Percentiles rank a stretch among this genome's conserved stretches.
These are phyloP conservation scores for Drosophila paulistorum DNA, from an alignment of 1,140 invertebrate genomes.

Conservation along the genomic window DNA sequence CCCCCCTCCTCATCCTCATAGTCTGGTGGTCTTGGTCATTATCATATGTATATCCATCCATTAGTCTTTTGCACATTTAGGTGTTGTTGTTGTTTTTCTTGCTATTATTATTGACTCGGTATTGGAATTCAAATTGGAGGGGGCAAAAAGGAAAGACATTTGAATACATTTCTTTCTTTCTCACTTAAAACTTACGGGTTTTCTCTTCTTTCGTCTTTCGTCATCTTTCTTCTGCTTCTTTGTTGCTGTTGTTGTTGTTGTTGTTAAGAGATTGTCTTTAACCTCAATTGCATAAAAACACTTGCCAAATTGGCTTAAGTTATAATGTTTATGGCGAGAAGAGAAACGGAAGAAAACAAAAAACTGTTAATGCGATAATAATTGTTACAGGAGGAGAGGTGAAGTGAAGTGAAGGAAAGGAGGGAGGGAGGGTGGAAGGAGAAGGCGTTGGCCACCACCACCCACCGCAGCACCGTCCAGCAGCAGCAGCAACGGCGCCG, in stretches of 20 bases:
- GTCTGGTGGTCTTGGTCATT: neutral
- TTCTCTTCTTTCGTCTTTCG: neutral
- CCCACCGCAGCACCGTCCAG: neutral
- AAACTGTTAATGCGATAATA: slow-evolving; percentile 13
- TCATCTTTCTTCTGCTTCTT: neutral
- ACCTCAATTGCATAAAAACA: slow-evolving; percentile 14
- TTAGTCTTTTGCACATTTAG: neutral
- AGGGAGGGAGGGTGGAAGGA: neutral
- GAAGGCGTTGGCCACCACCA: neutral
- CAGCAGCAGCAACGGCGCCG: neutral
- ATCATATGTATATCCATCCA: slow-evolving; percentile 1
- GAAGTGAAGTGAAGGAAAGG: neutral
- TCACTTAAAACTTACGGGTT: slow-evolving; percentile 2
- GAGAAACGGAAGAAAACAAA: slow-evolving; percentile 6
- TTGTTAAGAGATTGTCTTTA: slow-evolving; percentile 3
- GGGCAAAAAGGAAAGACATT: slow-evolving; percentile 1
- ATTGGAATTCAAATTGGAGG: slow-evolving; percentile 8
- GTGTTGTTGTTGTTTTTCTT: neutral
- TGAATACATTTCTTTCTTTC: slow-evolving; percentile 2
- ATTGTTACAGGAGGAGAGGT: neutral
- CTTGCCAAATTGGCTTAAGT: slow-evolving; percentile 12
- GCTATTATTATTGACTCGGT: neutral
- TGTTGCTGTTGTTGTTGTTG: neutral
- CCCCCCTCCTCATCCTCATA: neutral
- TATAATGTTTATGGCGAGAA: slow-evolving; percentile 9